These are phyloP conservation scores for Trematomus bernacchii DNA, from an alignment of 2,797 vertebrate genomes.

Conservation along the genomic window DNA sequence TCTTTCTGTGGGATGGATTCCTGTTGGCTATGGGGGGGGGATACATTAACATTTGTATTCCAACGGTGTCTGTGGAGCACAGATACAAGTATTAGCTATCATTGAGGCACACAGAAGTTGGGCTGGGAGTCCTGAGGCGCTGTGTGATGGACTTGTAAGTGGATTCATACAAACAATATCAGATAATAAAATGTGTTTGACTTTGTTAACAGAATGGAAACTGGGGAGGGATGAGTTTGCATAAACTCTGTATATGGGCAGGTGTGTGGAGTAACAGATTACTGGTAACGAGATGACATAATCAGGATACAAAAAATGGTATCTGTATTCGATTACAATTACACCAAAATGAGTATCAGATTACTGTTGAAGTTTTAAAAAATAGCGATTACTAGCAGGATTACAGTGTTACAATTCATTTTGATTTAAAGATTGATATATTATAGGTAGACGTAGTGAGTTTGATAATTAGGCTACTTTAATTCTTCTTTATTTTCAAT, in stretches of 20 bases:
- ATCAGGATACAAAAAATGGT: too few relatives aligned
- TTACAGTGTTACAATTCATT: too few relatives aligned
- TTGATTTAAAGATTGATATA: too few relatives aligned
- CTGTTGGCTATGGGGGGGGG: background rate
- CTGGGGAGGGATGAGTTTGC: constrained; percentile 12
- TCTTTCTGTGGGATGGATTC: constrained; percentile 2
- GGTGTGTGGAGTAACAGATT: too few relatives aligned
- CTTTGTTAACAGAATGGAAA: background rate
- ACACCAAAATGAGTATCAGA: too few relatives aligned
- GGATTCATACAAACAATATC: constrained; percentile 17
- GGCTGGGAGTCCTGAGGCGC: background rate
- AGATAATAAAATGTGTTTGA: constrained; percentile 30
- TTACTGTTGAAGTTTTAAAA: too few relatives aligned
- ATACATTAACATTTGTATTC: constrained; percentile 13
- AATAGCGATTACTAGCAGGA: too few relatives aligned
- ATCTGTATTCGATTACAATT: too few relatives aligned
- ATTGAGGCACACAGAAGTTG: background rate
- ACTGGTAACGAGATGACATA: too few relatives aligned
- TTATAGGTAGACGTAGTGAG: too few relatives aligned
- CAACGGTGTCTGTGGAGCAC: background rate
- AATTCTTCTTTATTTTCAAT: too few relatives aligned
- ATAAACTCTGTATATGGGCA: background rate
- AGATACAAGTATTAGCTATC: constrained; percentile 14
- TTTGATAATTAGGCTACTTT: too few relatives aligned
- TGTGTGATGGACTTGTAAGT: background rate